phyloP scores from a whole-genome alignment of 2,113 vertebrate species.

The Helogale parvula region DNA sequence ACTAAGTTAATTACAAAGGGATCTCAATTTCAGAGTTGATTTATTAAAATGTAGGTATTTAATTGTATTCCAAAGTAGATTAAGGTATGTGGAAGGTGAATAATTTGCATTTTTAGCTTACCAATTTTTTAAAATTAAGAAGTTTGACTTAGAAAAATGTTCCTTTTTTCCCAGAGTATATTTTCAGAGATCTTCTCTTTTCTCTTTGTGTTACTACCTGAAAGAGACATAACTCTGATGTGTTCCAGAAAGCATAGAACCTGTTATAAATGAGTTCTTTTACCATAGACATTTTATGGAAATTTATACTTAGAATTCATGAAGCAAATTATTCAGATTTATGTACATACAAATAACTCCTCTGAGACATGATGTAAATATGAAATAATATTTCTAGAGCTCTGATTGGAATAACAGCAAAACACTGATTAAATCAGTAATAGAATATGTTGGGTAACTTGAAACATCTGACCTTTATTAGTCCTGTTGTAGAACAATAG shows the following conservation, averaged over 20 bases:
- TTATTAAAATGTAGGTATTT: not conserved
- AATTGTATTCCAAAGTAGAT: not conserved
- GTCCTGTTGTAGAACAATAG: not conserved
- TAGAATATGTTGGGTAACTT: not conserved
- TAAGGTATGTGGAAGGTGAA: not conserved
- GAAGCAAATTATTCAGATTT: not conserved
- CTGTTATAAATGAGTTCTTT: not conserved
- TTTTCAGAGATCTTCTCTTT: not conserved
- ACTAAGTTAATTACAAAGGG: not conserved
- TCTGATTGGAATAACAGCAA: constrained; percentile 11
- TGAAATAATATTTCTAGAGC: constrained; percentile 17
- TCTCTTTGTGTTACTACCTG: not conserved
- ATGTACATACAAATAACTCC: not conserved
- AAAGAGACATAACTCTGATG: not conserved
- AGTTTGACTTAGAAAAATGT: not conserved
- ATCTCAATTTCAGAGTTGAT: not conserved
- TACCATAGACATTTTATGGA: not conserved
- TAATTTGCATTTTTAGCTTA: not conserved
- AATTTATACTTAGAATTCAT: not conserved
- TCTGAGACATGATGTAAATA: constrained; percentile 27
- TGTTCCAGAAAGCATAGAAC: not conserved
- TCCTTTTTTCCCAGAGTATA: not conserved
- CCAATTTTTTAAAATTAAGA: not conserved
- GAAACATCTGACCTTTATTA: not conserved
- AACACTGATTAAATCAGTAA: not conserved